These are phyloP conservation scores for Drosophila subquinaria DNA, from an alignment of 2,888 invertebrate genomes.

Conservation along the genomic window DNA sequence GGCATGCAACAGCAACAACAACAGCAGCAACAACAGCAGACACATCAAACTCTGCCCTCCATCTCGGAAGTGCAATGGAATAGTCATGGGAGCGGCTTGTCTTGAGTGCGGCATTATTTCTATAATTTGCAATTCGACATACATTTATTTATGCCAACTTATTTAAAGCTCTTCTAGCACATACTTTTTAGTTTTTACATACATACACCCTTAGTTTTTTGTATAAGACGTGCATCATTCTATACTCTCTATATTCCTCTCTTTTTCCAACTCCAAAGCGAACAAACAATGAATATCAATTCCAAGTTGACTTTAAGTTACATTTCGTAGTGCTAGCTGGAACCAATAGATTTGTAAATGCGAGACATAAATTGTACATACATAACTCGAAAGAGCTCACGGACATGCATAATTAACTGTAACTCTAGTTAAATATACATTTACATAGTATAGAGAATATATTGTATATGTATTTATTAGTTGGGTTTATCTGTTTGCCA, in stretches of 20 bases:
- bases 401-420: constrained; percentile 54
- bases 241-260: constrained; percentile 3
- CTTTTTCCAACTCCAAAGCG: constrained; percentile 9
- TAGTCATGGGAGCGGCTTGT: constrained; percentile 85
- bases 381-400: constrained; percentile 66
- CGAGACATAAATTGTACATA: constrained; percentile 60
- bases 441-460: constrained; percentile 48
- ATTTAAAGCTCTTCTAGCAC: constrained; percentile 72
- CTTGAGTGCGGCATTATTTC: constrained; percentile 79
- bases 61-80: constrained; percentile 88
- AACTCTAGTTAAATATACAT: constrained; percentile 66
- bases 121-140: constrained; percentile 65
- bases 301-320: constrained; percentile 44
- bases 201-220: constrained; percentile 31
- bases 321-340: constrained; percentile 63
- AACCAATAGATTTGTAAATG: constrained; percentile 75
- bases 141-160: constrained; percentile 73
- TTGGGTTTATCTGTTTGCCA: constrained; percentile 23
- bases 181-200: constrained; percentile 35
- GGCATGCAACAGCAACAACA: constrained; percentile 59
- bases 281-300: constrained; percentile 33
- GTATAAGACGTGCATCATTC: constrained; percentile 37
- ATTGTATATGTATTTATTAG: constrained; percentile 25
- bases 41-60: constrained; percentile 85
- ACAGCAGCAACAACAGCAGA: constrained; percentile 62